Conservation (phyloP, 2,113 vertebrate genomes). For the Stigmatopora argus region DNA sequence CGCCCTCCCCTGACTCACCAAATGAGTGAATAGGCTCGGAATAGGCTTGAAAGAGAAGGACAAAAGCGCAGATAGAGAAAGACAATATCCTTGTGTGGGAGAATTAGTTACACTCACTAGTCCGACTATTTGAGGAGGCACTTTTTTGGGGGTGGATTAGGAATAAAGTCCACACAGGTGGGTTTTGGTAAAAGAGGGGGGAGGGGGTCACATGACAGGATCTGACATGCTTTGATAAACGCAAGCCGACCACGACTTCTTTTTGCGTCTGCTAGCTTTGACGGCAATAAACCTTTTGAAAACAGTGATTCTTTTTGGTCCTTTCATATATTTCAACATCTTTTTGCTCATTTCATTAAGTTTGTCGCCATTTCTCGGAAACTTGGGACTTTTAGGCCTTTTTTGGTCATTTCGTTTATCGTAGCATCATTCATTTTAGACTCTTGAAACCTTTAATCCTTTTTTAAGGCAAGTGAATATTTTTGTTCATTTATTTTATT, state of each 20-base stretch:
- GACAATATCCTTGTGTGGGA: conserved; percentile 76
- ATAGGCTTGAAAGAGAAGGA: conserved; percentile 53
- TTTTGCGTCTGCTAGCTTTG: no score
- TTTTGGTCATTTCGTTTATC: no score
- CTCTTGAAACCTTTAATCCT: no score
- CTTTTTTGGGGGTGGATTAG: conserved; percentile 52
- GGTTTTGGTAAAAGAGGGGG: conserved; percentile 48
- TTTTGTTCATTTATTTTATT: no score
- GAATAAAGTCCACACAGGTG: conserved; percentile 75
- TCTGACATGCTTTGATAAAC: conserved; percentile 69
- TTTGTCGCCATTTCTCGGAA: no score
- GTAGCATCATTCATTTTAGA: no score
- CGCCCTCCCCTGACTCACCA: conserved; percentile 62
- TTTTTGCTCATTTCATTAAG: no score
- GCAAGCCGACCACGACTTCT: conserved; percentile 51
- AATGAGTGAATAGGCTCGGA: conserved; percentile 58
- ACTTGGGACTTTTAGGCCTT: no score
- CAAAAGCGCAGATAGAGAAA: conserved; percentile 63
- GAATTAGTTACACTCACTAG: conserved; percentile 79
- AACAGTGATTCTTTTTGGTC: no score
- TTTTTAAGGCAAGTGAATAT: no score
- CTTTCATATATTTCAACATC: no score
- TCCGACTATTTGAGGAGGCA: conserved; percentile 65
- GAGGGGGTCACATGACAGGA: conserved; percentile 71
- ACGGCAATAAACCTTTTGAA: no score